Evolutionary conservation across 2,113 vertebrate genomes (phyloP).

Genomic region (Pelusios castaneus): DNA sequence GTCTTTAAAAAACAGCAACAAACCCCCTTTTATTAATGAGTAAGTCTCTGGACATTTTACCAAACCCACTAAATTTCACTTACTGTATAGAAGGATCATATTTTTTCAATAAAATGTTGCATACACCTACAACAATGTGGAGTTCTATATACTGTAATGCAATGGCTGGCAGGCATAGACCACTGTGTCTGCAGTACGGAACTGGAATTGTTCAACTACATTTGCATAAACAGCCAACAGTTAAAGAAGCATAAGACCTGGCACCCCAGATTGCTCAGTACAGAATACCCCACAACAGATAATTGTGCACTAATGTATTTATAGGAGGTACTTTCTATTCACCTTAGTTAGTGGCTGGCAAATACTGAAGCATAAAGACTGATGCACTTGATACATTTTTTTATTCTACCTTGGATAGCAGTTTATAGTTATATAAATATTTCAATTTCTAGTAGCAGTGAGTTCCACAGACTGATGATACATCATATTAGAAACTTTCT

Average conservation of each 20-base stretch:
- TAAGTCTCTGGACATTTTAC: constrained; percentile 59
- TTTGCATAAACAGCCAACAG: rapidly evolving
- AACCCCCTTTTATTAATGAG: constrained; percentile 27
- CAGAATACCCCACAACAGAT: rapidly evolving
- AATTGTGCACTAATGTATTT: rapidly evolving
- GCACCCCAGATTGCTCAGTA: rapidly evolving
- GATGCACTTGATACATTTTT: neutral
- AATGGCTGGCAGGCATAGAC: neutral
- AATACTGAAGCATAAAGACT: neutral
- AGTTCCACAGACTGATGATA: neutral
- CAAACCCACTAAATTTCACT: constrained; percentile 59
- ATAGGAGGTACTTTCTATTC: rapidly evolving
- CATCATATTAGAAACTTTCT: neutral
- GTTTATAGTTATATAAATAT: neutral
- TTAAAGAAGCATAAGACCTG: rapidly evolving
- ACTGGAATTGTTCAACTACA: neutral
- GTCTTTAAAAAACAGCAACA: constrained; percentile 31
- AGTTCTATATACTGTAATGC: neutral
- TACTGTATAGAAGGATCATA: constrained; percentile 67
- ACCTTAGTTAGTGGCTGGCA: rapidly evolving
- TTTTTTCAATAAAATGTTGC: constrained; percentile 76
- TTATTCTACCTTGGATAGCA: neutral
- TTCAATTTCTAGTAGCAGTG: neutral
- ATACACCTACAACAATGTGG: constrained; percentile 49
- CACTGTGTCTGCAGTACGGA: rapidly evolving